Evolutionary conservation across 2,888 invertebrate species (phyloP).

Genomic region (Tenthredo distinguenda): DNA sequence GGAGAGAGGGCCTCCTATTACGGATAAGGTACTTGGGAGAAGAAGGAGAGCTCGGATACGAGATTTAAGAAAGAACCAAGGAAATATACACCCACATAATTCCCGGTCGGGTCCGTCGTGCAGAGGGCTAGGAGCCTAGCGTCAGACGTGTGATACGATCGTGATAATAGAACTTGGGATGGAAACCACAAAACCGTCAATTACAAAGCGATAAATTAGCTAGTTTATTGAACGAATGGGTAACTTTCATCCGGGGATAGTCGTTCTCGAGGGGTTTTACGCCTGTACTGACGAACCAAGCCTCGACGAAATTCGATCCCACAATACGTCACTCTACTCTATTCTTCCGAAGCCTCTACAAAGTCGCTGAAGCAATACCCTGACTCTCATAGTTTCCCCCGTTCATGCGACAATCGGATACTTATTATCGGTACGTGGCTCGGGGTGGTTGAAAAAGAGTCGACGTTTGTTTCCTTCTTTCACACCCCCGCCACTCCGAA

Average conservation of each 20-base stretch:
- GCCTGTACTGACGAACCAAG: slow-evolving; percentile 5
- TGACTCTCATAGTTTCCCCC: neutral
- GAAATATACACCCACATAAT: slow-evolving; percentile 25
- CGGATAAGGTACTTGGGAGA: slow-evolving; percentile 1
- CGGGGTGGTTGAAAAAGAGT: neutral
- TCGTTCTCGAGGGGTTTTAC: neutral
- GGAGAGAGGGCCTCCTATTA: slow-evolving; percentile 11
- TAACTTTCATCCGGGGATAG: neutral
- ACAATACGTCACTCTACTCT: neutral
- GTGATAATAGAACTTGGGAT: slow-evolving; percentile 22
- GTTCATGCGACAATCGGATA: neutral
- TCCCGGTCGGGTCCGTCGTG: neutral
- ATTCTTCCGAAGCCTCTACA: slow-evolving; percentile 36
- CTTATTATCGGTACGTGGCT: neutral
- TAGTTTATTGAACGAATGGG: neutral
- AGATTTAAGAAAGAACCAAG: neutral
- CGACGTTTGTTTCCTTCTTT: too few species aligned
- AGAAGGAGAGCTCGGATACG: neutral
- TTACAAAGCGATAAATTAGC: slow-evolving; percentile 37
- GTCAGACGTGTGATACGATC: slow-evolving; percentile 37
- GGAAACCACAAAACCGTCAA: slow-evolving; percentile 38
- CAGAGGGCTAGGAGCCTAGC: neutral
- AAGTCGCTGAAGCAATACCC: neutral
- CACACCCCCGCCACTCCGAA: too few species aligned
- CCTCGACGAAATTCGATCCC: slow-evolving; percentile 9